Base-by-base conservation (phyloP, 2,797 vertebrate genomes). In the Hypotaenidia philippensis region DNA sequence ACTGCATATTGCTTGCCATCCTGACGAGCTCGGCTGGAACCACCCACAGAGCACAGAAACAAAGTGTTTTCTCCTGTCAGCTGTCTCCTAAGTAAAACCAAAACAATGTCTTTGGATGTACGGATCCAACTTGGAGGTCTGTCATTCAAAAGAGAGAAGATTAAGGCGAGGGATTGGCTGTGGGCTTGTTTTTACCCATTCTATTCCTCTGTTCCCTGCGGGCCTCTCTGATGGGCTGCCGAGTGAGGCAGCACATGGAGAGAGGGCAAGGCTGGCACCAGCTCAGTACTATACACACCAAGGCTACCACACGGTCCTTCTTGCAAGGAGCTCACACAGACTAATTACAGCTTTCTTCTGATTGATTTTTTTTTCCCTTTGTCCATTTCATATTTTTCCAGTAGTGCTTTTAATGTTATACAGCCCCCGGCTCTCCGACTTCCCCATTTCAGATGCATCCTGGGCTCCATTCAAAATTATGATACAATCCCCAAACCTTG, bases 401-500 rank as follows among this genome's bases (percentile, higher is more conserved):
- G 70, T 45, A 72, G 47, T 12, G 47, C 78, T 94, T 94, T 94
- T 93, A 77, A 53, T 90, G 88, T 53, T 70, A 83, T 32, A 61
- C 95, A 36, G 14, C 41, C 76, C 57, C 18, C 61, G 44, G 52
- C 55, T 91, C 65, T 94, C 91, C 2, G 11, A 89, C 72, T 95
- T 96, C 70, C 29, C 64, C 55, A 27, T 94, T 94, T 96, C 83
- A 87, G 82, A 75, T 31, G 52, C 47, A 74, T 61, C 56, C 74
- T 87, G 83, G 57, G 88, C 41, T 90, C 17, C 59, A 19, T 59
- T 94, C 71, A 90, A 41, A 89, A 83, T 90, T 68, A 64, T 32
- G 68, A 76, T 63, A 60, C 82, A 94, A 82, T 90, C 71, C 59
- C 71, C 93, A 85, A 61, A 93, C 47, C 64, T 86, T 82, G 91